Evolutionary conservation across 2,113 vertebrate species (phyloP).

Genomic region (Cebidichthys violaceus): DNA sequence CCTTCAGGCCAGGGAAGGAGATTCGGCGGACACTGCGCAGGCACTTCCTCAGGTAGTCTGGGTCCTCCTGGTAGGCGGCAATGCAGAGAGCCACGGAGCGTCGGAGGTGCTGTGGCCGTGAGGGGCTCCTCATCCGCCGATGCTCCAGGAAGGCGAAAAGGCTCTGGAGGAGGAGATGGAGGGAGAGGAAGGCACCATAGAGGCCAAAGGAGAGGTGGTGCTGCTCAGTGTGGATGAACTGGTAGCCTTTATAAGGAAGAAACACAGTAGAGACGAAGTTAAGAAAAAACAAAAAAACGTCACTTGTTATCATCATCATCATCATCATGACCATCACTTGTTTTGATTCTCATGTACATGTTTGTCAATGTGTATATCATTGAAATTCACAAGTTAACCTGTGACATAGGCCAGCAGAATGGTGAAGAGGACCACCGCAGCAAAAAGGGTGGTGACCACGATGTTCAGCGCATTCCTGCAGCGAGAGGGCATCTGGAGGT

Average conservation of each 20-base stretch:
- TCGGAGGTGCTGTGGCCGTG: slow-evolving; percentile 80
- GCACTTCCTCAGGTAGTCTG: slow-evolving; percentile 96
- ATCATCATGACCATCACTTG: not conserved
- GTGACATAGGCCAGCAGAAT: slow-evolving; percentile 97
- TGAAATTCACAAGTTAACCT: slow-evolving; percentile 51
- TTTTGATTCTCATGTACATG: not conserved
- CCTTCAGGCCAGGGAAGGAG: slow-evolving; percentile 92
- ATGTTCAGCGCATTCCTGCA: slow-evolving; percentile 90
- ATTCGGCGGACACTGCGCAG: slow-evolving; percentile 91
- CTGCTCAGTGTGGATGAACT: slow-evolving; percentile 98
- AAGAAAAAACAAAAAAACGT: not conserved
- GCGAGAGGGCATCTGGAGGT: slow-evolving; percentile 91
- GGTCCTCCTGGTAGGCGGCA: slow-evolving; percentile 96
- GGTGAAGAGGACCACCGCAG: slow-evolving; percentile 92
- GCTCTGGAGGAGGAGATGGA: slow-evolving; percentile 96
- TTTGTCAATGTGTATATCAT: not conserved
- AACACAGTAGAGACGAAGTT: not conserved
- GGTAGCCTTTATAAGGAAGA: slow-evolving; percentile 85
- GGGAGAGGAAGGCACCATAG: slow-evolving; percentile 95
- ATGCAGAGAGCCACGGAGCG: slow-evolving; percentile 94
- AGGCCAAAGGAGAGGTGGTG: slow-evolving; percentile 98
- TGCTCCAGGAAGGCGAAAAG: slow-evolving; percentile 98
- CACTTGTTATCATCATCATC: not conserved
- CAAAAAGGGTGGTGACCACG: slow-evolving; percentile 94
- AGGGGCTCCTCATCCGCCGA: slow-evolving; percentile 87